Evolutionary conservation across 2,888 invertebrate genomes (phyloP).

Genomic region (Rotaria macrura): DNA sequence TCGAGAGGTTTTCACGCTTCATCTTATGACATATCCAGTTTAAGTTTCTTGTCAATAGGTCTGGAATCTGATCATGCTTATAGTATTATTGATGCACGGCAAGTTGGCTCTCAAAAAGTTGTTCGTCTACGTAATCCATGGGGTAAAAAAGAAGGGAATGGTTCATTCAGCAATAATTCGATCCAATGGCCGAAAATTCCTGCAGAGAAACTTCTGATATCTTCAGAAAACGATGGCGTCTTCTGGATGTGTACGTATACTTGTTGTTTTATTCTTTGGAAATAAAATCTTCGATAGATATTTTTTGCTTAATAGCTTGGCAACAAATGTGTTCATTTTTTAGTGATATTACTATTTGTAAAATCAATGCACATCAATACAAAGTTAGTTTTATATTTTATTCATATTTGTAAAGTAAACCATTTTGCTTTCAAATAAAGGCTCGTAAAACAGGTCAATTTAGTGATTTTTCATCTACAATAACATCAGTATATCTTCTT

Average conservation of each 20-base stretch:
- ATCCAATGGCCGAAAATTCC: slow-evolving; percentile 24
- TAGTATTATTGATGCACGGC: slow-evolving; percentile 28
- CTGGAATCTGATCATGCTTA: slow-evolving; percentile 26
- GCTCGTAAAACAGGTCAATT: slow-evolving; percentile 8
- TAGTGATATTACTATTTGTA: slow-evolving; percentile 30
- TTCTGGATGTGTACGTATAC: slow-evolving; percentile 30
- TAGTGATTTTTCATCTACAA: slow-evolving; percentile 15
- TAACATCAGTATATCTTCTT: slow-evolving; percentile 23
- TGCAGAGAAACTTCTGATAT: slow-evolving; percentile 23
- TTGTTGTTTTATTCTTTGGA: neutral
- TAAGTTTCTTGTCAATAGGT: neutral
- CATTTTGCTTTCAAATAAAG: neutral
- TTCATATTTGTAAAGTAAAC: neutral
- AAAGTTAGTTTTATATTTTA: slow-evolving; percentile 16
- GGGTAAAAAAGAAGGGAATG: slow-evolving; percentile 33
- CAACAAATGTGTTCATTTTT: neutral
- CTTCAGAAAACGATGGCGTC: slow-evolving; percentile 27
- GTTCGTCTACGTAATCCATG: slow-evolving; percentile 31
- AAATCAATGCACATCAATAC: slow-evolving; percentile 22
- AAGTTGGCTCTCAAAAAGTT: slow-evolving; percentile 19
- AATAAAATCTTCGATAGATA: neutral
- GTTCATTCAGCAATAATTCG: slow-evolving; percentile 21
- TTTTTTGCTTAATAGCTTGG: neutral
- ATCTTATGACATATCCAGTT: too few relatives aligned
- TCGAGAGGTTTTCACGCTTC: too few relatives aligned